Evolutionary conservation across 2,888 invertebrate species (phyloP).

Genomic region (Hydrotaea diabolus): DNA sequence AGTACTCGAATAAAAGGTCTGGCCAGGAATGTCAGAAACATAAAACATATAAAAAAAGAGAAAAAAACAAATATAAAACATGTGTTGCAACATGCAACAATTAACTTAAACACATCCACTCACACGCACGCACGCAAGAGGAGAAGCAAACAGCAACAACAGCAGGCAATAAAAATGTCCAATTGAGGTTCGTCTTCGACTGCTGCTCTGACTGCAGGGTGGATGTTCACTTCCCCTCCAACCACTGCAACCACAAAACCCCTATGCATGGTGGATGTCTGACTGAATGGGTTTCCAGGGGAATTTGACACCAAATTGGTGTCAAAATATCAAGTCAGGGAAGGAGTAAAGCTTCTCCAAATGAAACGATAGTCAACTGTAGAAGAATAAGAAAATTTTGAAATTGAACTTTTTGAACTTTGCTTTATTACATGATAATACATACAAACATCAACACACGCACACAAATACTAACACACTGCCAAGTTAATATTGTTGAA

Average conservation of each 20-base stretch:
- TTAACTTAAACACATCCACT: slow-evolving; percentile 41
- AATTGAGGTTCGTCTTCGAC: background rate
- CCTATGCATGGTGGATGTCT: background rate
- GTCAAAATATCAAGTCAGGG: slow-evolving; percentile 45
- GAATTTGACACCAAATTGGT: slow-evolving; percentile 64
- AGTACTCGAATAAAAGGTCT: background rate
- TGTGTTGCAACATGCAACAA: slow-evolving; percentile 63
- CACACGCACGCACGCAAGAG: background rate
- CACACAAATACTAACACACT: too few species aligned
- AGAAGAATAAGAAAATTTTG: slow-evolving; percentile 37
- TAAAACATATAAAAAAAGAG: too few species aligned
- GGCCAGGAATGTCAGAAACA: background rate
- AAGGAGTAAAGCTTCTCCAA: background rate
- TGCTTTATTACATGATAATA: slow-evolving; percentile 33
- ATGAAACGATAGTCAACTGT: background rate
- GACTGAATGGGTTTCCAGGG: background rate
- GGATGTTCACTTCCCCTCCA: background rate
- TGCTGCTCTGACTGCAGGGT: background rate
- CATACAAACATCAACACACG: background rate
- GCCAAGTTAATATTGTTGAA: background rate
- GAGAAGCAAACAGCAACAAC: background rate
- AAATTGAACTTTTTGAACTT: slow-evolving; percentile 56
- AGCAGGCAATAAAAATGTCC: slow-evolving; percentile 18
- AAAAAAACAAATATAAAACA: background rate
- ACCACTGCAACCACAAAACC: background rate